Evolutionary conservation across 2,797 vertebrate species (phyloP), one percentile per base, ranked within the genome.

Genomic region (Pseudopleuronectes americanus): DNA sequence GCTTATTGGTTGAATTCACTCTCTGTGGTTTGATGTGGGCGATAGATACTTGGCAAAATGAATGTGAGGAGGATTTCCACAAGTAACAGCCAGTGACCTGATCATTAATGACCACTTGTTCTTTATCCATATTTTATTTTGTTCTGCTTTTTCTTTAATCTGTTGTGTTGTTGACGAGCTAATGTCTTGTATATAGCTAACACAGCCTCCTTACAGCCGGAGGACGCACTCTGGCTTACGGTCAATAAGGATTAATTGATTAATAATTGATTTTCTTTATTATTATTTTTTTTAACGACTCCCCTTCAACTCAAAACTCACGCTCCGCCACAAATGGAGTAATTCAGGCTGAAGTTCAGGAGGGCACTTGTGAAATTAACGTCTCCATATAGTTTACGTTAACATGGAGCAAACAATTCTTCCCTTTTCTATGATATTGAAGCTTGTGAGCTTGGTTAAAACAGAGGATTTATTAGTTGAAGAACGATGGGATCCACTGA

Each of bases 51-150:
- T 85, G 84, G 88, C 78, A 86, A 89, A 89, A 72, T 89, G 86
- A 87, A 90, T 90, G 80, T 89, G 90, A 87, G 90, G 87, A 88
- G 88, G 82, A 84, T 68, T 74, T 87, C 57, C 64, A 80, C 64
- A 80, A 64, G 60, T 80, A 81, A 77, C 67, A 77, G 79, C 85
- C 71, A 75, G 71, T 76, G 57, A 89, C 71, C 79, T 68, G 57
- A 79, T 78, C 51, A 79, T 74, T 78, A 74, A 84, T 84, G 66
- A 83, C 82, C 76, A 81, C 83, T 87, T 69, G 56, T 84, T 87
- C 63, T 83, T 70, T 48, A 47, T 83, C 60, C 62, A 45, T 75
- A 7, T 63, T 52, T 36, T 45, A 5, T 45, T 62, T 64, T 67
- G 57, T 48, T 43, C 55, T 60, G 23, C 75, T 66, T 68, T 38